Evolutionary conservation across 2,797 vertebrate genomes (phyloP).

Genomic region (Neostethus bicornis): DNA sequence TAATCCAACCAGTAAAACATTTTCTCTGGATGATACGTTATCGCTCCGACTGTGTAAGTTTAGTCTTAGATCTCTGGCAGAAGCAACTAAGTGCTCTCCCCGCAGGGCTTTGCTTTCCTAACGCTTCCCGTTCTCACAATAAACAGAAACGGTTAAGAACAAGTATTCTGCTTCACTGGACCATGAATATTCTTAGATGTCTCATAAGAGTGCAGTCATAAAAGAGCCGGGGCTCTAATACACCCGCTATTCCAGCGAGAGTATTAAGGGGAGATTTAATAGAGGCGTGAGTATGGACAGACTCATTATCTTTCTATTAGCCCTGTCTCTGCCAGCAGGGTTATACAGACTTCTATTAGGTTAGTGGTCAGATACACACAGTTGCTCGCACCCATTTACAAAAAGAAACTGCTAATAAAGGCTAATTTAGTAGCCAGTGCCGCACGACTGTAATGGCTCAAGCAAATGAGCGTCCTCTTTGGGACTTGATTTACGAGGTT

Average conservation of each 20-base stretch:
- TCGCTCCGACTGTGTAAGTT: neutral
- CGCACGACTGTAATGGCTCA: constrained; percentile 69
- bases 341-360: constrained; percentile 79
- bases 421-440: constrained; percentile 74
- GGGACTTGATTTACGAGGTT: constrained; percentile 67
- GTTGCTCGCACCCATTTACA: constrained; percentile 38
- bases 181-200: constrained; percentile 72
- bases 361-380: constrained; percentile 72
- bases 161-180: constrained; percentile 54
- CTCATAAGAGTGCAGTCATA: constrained; percentile 70
- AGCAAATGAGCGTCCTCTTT: constrained; percentile 77
- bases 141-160: constrained; percentile 45
- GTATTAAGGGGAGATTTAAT: constrained; percentile 85
- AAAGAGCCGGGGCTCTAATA: constrained; percentile 70
- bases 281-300: constrained; percentile 78
- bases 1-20: too few relatives aligned
- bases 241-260: constrained; percentile 73
- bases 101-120: constrained; percentile 6
- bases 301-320: constrained; percentile 87
- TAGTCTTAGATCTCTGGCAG: neutral
- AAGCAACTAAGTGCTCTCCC: neutral
- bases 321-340: constrained; percentile 72
- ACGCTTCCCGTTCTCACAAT: constrained; percentile 24
- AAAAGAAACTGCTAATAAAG: constrained; percentile 61
- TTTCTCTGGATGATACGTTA: neutral